Base-by-base conservation (phyloP, 2,797 vertebrate species). In the Mastacembelus armatus region DNA sequence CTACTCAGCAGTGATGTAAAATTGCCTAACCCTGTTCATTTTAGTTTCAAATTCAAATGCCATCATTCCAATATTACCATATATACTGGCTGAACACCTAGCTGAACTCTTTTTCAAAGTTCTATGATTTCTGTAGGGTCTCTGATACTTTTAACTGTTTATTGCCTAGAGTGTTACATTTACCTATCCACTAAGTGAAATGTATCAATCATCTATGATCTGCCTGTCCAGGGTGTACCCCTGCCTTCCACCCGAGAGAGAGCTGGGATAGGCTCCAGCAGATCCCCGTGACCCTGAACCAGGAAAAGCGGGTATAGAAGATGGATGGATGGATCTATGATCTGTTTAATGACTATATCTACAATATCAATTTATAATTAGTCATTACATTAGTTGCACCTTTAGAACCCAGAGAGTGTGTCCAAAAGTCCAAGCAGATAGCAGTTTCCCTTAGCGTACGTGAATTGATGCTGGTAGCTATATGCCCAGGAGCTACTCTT, bases 381-480 rank as follows among this genome's bases (percentile, higher is more conserved):
- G 63, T 33, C 30, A 30, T 64, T 68, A 71, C 44, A 39, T 78
- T 56, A 71, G 55, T 74, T 42, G 27, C 49, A 49, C 49, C 59
- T 38, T 62, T 21, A 18, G 1, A 10, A 18, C 16, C 7, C 35
- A 33, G 29, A 48, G 48, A 22, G 33, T 77, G 57, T 42, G 15
- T 63, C 55, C 49, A 48, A 10, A 24, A 52, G 58, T 63, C 61
- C 52, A 32, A 12, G 39, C 27, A 67, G 44, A 50, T 47, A 40
- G 80, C 58, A 14, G 59, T 32, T 60, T 74, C 45, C 55, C 21
- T 50, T 36, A 32, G 59, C 52, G 49, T 68, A 69, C 72, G 67
- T 84, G 68, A 61, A 65, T 59, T 60, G 60, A 55, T 64, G 59
- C 63, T 69, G 21, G 33, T 40, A 59, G 62, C 14, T 29, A 62